These are phyloP conservation scores for Brachypalpus laphriformis DNA, from an alignment of 2,888 invertebrate genomes.

Conservation along the genomic window DNA sequence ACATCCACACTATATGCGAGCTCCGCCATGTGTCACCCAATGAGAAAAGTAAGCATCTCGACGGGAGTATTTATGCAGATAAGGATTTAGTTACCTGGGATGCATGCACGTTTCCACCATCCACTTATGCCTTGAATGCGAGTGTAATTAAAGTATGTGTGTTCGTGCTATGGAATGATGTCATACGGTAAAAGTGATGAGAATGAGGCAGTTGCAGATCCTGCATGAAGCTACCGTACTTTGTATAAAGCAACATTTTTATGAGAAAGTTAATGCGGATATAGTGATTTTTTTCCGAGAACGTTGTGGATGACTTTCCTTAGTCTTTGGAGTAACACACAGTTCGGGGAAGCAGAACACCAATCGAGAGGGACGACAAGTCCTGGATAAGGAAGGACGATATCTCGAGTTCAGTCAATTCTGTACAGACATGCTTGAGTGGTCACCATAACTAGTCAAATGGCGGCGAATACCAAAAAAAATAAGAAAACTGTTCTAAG, in stretches of 20 bases:
- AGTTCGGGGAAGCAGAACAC: too few species aligned
- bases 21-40: constrained; percentile 38
- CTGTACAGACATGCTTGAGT: too few species aligned
- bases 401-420: too few species aligned
- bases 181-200: constrained; percentile 45
- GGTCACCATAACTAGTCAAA: too few species aligned
- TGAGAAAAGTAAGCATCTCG: constrained; percentile 69
- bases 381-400: too few species aligned
- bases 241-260: constrained; percentile 39
- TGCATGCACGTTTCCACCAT: constrained; percentile 70
- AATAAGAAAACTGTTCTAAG: too few species aligned
- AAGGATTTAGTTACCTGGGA: constrained; percentile 71
- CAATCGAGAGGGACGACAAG: too few species aligned
- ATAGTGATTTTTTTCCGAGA: constrained; percentile 41
- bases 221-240: not conserved
- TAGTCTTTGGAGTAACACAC: too few species aligned
- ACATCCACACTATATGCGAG: constrained; percentile 7
- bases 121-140: constrained; percentile 69
- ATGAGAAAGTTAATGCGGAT: constrained; percentile 57
- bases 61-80: constrained; percentile 72
- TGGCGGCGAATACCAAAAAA: too few species aligned
- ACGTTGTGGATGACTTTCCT: constrained; percentile 32
- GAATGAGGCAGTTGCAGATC: constrained; percentile 22
- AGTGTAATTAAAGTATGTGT: constrained; percentile 70
- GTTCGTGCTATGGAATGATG: constrained; percentile 58